These are phyloP conservation scores for Dermatemys mawii DNA, from an alignment of 2,113 vertebrate species.

Conservation along the genomic window DNA sequence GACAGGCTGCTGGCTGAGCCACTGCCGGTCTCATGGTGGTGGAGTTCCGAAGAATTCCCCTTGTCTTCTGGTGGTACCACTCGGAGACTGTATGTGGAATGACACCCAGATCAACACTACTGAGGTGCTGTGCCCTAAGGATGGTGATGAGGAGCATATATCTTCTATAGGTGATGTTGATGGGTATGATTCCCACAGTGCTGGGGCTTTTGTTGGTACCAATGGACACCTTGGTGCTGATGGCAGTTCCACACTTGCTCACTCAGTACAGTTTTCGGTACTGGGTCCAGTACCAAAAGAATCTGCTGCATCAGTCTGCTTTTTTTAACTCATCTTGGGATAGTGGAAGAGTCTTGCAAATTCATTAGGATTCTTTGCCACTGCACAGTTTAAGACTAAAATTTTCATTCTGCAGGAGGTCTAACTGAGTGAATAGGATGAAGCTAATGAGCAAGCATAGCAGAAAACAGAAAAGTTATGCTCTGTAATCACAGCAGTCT, in stretches of 20 bases:
- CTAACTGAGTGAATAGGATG: not conserved
- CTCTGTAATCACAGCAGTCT: not conserved
- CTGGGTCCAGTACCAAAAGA: not conserved
- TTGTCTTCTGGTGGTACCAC: not conserved
- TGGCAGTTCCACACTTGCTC: not conserved
- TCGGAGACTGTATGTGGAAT: not conserved
- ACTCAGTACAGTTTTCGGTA: not conserved
- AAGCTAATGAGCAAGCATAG: not conserved
- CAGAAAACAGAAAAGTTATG: not conserved
- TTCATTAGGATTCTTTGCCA: not conserved
- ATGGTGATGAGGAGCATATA: not conserved
- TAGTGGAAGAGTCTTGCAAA: not conserved
- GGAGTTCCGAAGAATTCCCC: too few relatives aligned
- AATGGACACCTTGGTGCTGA: not conserved
- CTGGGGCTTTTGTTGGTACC: not conserved
- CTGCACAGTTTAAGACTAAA: not conserved
- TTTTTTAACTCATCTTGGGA: not conserved
- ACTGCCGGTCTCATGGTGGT: too few relatives aligned
- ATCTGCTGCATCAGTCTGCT: not conserved
- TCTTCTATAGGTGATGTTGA: not conserved
- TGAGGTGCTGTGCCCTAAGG: not conserved
- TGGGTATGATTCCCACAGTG: not conserved
- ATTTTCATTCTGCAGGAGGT: slow-evolving; percentile 3
- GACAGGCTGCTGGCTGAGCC: too few relatives aligned
- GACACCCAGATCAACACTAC: not conserved